Evolutionary conservation across 2,797 vertebrate genomes (phyloP).

Genomic region (Thripadectes ignobilis): DNA sequence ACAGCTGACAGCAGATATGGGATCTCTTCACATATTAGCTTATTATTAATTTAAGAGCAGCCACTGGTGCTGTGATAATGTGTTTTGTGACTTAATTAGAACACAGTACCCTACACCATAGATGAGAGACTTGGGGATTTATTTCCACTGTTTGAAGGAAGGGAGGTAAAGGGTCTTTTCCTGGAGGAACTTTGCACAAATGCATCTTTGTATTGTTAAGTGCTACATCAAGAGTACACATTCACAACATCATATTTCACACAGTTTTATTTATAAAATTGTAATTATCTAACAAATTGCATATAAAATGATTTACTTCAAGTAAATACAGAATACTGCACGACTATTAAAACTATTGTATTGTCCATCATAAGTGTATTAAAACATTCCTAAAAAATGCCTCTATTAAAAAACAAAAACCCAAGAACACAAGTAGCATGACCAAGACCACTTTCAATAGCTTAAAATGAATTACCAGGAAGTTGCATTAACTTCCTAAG

Average conservation of each 20-base stretch:
- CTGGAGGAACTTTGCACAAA: not conserved
- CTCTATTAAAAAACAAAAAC: slow-evolving; percentile 65
- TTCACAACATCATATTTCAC: slow-evolving; percentile 39
- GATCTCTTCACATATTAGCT: not conserved
- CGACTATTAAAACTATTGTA: slow-evolving; percentile 71
- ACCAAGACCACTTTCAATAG: slow-evolving; percentile 66
- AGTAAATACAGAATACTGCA: slow-evolving; percentile 73
- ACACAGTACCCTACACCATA: not conserved
- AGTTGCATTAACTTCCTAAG: not conserved
- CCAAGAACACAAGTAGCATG: slow-evolving; percentile 59
- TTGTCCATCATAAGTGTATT: slow-evolving; percentile 69
- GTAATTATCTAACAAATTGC: slow-evolving; percentile 71
- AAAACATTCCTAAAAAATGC: slow-evolving; percentile 71
- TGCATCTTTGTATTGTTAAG: not conserved
- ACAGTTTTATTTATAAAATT: slow-evolving; percentile 73
- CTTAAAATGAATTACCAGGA: slow-evolving; percentile 55
- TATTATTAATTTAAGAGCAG: not conserved
- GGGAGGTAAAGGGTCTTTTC: not conserved
- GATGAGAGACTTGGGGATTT: not conserved
- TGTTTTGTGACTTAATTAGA: not conserved
- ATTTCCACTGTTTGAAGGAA: not conserved
- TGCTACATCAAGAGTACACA: slow-evolving; percentile 6
- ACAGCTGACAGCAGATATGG: not conserved
- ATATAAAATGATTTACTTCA: slow-evolving; percentile 74
- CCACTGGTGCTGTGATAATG: not conserved